A percentile compares a stretch with the other conserved stretches of the same genome.
These are phyloP conservation scores for Vanessa cardui DNA, from an alignment of 2,888 invertebrate genomes.

Conservation along the genomic window DNA sequence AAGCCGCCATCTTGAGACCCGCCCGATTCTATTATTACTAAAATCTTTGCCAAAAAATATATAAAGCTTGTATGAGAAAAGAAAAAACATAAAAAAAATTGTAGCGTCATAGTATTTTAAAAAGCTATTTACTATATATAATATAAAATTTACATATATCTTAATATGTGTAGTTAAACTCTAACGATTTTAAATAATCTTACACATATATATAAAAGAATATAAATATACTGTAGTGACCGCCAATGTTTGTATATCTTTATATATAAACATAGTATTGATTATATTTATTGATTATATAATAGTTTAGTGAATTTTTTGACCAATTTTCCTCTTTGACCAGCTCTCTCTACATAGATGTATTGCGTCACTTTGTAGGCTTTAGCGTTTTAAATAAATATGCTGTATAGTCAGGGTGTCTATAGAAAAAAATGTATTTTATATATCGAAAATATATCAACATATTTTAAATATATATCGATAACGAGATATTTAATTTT, in stretches of 20 bases:
- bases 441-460: background rate
- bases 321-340: slow-evolving; percentile 41
- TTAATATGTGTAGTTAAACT: slow-evolving; percentile 19
- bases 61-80: slow-evolving; percentile 32
- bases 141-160: background rate
- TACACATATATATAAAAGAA: slow-evolving; percentile 21
- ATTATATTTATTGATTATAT: slow-evolving; percentile 14
- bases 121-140: slow-evolving; percentile 29
- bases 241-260: slow-evolving; percentile 50
- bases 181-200: slow-evolving; percentile 31
- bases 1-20: slow-evolving; percentile 58
- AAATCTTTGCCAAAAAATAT: slow-evolving; percentile 35
- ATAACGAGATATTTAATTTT: background rate
- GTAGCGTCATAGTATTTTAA: slow-evolving; percentile 37
- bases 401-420: slow-evolving; percentile 60
- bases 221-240: slow-evolving; percentile 56
- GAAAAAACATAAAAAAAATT: slow-evolving; percentile 34
- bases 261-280: slow-evolving; percentile 36
- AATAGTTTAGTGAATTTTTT: slow-evolving; percentile 26
- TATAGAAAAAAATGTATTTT: slow-evolving; percentile 15
- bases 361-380: slow-evolving; percentile 34
- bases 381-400: slow-evolving; percentile 38
- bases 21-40: slow-evolving; percentile 43
- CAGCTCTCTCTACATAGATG: slow-evolving; percentile 28
- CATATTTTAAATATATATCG: slow-evolving; percentile 1